Conservation (phyloP, 1,140 invertebrate species). For the Tenebrio molitor region DNA sequence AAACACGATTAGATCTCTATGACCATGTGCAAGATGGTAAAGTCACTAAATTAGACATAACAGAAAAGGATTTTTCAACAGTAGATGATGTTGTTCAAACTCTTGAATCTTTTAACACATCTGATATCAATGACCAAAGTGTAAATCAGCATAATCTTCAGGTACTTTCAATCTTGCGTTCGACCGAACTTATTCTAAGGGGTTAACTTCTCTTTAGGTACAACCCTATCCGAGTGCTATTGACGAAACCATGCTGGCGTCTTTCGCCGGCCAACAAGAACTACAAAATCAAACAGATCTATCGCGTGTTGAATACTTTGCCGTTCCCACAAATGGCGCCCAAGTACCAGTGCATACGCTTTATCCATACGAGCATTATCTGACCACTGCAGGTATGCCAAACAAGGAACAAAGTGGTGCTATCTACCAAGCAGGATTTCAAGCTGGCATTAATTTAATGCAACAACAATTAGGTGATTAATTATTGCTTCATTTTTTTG, state of each 20-base stretch:
- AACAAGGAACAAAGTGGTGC: conserved; percentile 60
- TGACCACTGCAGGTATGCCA: conserved; percentile 57
- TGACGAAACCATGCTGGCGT: conserved; percentile 63
- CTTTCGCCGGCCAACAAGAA: conserved; percentile 60
- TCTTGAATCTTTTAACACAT: conserved; percentile 70
- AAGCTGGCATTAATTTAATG: conserved; percentile 65
- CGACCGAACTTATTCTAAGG: not conserved
- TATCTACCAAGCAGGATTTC: conserved; percentile 67
- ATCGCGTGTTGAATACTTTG: conserved; percentile 69
- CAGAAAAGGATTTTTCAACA: conserved; percentile 55
- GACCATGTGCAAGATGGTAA: conserved; percentile 56
- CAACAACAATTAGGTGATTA: conserved; percentile 62
- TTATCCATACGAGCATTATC: conserved; percentile 64
- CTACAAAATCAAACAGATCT: conserved; percentile 55
- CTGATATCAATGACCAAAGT: conserved; percentile 67
- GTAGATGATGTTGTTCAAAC: conserved; percentile 72
- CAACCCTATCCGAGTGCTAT: conserved; percentile 61
- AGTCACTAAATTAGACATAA: conserved; percentile 57
- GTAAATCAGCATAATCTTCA: conserved; percentile 63
- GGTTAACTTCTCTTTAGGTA: conserved; percentile 52
- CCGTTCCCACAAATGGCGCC: conserved; percentile 67
- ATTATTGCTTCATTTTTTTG: conserved; percentile 7
- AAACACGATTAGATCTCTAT: conserved; percentile 59
- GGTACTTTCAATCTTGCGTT: conserved; percentile 45
- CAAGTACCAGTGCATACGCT: conserved; percentile 64